phyloP scores from a whole-genome alignment of 2,797 vertebrate species.

The Clarias platycephalus region DNA sequence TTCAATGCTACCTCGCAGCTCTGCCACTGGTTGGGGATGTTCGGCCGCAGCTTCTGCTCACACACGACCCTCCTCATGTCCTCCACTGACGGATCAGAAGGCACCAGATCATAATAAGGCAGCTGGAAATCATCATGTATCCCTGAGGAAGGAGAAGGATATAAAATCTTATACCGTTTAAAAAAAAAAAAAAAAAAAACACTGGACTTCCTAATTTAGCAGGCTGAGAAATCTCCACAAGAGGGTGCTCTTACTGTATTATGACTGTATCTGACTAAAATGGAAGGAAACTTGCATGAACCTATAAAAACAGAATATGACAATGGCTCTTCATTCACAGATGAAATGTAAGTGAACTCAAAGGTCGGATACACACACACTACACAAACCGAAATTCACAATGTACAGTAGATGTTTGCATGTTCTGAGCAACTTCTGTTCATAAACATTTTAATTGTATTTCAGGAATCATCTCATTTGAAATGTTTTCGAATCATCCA shows the following conservation, averaged over 20 bases:
- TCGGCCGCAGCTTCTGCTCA: conserved; percentile 93
- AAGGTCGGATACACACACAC: background rate
- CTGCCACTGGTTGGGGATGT: conserved; percentile 96
- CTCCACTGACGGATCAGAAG: conserved; percentile 94
- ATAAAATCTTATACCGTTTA: background rate
- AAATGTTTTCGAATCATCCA: background rate
- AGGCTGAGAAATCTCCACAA: conserved; percentile 12
- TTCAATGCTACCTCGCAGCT: conserved; percentile 85
- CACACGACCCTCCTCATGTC: conserved; percentile 95
- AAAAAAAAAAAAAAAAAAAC: background rate
- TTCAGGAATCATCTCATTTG: too few relatives aligned
- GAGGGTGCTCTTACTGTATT: background rate
- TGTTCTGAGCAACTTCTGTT: background rate
- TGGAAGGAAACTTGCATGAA: background rate
- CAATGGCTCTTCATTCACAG: background rate
- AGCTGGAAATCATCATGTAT: conserved; percentile 92
- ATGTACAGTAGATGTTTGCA: background rate
- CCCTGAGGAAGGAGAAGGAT: conserved; percentile 66
- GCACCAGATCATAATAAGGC: conserved; percentile 96
- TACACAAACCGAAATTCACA: background rate
- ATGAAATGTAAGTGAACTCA: background rate
- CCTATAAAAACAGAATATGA: background rate
- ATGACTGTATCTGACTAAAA: background rate
- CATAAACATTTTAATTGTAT: background rate
- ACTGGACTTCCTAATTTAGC: background rate